Percentiles rank a stretch among this genome's conserved stretches.
Evolutionary conservation across 2,797 vertebrate genomes (phyloP).

Genomic region (Calcarius lapponicus): DNA sequence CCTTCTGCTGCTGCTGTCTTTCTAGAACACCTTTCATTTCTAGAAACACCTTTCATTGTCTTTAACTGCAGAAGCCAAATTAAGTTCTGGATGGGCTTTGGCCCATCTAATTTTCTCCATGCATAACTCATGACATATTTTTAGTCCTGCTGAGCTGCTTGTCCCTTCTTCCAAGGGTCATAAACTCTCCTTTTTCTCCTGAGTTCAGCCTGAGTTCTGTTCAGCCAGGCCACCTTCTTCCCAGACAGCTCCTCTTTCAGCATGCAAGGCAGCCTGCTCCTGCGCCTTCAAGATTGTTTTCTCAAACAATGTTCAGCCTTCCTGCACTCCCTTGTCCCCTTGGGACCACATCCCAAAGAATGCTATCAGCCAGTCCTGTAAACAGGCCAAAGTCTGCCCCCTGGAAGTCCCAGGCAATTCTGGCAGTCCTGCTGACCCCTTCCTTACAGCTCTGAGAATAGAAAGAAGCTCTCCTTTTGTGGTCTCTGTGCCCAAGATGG

Average conservation of each 20-base stretch:
- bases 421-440: not conserved
- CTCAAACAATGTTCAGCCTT: not conserved
- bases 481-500: not conserved
- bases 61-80: not conserved
- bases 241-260: not conserved
- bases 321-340: too few species aligned
- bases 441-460: not conserved
- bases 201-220: not conserved
- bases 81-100: not conserved
- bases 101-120: not conserved
- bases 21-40: not conserved
- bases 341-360: not conserved
- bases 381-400: not conserved
- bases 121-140: not conserved
- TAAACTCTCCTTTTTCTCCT: not conserved
- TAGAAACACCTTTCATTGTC: not conserved
- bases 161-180: not conserved
- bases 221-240: not conserved
- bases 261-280: not conserved
- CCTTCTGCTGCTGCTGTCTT: not conserved
- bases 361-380: not conserved
- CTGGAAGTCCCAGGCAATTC: not conserved
- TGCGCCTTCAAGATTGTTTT: not conserved
- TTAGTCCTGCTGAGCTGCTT: not conserved
- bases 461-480: not conserved